A percentile compares a stretch with the other conserved stretches of the same genome.
These are phyloP conservation scores for Chanos chanos DNA, from an alignment of 2,797 vertebrate species.

Conservation along the genomic window DNA sequence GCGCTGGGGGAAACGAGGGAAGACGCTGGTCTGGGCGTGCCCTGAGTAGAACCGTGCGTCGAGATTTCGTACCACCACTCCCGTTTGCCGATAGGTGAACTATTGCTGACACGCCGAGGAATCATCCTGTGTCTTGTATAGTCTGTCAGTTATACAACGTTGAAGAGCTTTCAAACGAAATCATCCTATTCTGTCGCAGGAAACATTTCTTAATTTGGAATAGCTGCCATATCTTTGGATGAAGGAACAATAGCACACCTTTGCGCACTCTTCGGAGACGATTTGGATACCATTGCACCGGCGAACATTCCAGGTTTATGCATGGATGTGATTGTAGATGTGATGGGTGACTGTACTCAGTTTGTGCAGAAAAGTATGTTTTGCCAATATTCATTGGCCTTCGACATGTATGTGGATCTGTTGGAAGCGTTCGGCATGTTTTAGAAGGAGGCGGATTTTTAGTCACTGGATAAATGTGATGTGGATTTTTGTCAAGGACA, in stretches of 20 bases:
- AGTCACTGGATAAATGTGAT: constrained; percentile 6
- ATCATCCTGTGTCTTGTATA: background rate
- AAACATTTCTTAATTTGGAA: background rate
- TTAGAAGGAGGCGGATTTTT: background rate
- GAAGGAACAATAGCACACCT: background rate
- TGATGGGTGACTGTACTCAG: background rate
- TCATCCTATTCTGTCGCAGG: background rate
- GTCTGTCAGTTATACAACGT: background rate
- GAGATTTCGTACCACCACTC: constrained; percentile 19
- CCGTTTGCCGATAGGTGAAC: constrained; percentile 22
- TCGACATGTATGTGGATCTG: constrained; percentile 11
- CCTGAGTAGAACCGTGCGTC: background rate
- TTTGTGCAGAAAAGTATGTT: constrained; percentile 10
- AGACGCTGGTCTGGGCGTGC: constrained; percentile 18
- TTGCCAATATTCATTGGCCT: background rate
- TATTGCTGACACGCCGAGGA: constrained; percentile 7
- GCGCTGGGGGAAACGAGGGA: background rate
- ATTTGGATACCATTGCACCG: constrained; percentile 1
- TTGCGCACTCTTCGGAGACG: background rate
- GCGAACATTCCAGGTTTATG: constrained; percentile 2
- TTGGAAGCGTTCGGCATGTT: constrained; percentile 13
- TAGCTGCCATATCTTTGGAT: background rate
- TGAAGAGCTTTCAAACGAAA: background rate
- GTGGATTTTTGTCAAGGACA: constrained; percentile 48
- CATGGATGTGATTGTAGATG: too few species aligned